A percentile compares a stretch with the other conserved stretches of the same genome.
These are phyloP conservation scores for Notodonta dromedarius DNA, from an alignment of 2,888 invertebrate species.

Conservation along the genomic window DNA sequence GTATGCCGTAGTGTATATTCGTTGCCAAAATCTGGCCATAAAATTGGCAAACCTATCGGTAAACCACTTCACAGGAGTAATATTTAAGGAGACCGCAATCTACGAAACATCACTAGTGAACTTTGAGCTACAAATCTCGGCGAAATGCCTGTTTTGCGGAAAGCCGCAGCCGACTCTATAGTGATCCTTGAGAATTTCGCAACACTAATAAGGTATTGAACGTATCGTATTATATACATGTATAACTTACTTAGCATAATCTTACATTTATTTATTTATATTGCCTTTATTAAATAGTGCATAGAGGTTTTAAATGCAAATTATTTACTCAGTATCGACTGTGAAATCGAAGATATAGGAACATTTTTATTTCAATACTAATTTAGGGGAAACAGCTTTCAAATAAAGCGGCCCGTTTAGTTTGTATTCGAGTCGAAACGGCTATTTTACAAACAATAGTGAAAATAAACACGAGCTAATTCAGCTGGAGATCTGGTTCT, in stretches of 20 bases:
- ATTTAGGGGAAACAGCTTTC: slow-evolving; percentile 18
- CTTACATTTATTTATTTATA: too few species aligned
- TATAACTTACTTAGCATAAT: background rate
- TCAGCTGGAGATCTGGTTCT: slow-evolving; percentile 28
- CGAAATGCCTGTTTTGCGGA: slow-evolving; percentile 18
- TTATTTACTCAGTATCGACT: slow-evolving; percentile 14
- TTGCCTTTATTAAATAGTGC: background rate
- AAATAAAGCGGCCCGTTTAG: slow-evolving; percentile 31
- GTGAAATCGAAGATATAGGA: slow-evolving; percentile 5
- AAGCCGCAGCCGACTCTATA: slow-evolving; percentile 6
- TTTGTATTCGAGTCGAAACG: slow-evolving; percentile 22
- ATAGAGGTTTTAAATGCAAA: background rate
- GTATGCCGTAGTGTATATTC: slow-evolving; percentile 42
- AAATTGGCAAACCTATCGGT: slow-evolving; percentile 47
- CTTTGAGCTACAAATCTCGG: slow-evolving; percentile 28
- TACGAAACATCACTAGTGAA: slow-evolving; percentile 25
- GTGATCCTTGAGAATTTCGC: slow-evolving; percentile 12
- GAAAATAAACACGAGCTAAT: slow-evolving; percentile 32
- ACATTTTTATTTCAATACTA: slow-evolving; percentile 15
- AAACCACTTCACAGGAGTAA: slow-evolving; percentile 30
- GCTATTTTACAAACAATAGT: slow-evolving; percentile 25
- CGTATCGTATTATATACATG: slow-evolving; percentile 9
- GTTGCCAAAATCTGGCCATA: slow-evolving; percentile 56
- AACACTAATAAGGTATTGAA: slow-evolving; percentile 23
- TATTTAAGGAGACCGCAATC: slow-evolving; percentile 28